Base-by-base conservation (phyloP, 2,113 vertebrate species). In the Oryctolagus cuniculus region DNA sequence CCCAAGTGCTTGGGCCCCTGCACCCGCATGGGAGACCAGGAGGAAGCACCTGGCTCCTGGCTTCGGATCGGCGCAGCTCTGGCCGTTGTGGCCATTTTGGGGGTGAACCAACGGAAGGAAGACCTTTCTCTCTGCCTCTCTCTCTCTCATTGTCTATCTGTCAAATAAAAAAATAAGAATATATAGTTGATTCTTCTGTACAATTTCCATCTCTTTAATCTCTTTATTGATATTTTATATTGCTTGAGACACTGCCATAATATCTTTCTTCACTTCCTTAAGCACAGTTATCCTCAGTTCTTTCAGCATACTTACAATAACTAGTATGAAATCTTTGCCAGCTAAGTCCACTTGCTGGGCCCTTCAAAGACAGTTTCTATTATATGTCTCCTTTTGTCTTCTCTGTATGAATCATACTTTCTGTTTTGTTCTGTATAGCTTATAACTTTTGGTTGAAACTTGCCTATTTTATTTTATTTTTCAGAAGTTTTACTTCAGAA, bases 381-480 rank as follows among this genome's bases (percentile, higher is more conserved):
- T 82, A 12, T 22, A 89, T 79, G 13, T 38, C 44, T 53, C 29
- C 51, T 89, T 25, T 44, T 66, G n/a, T 2, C 29, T 72, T 90
- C 31, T 77, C 10, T 79, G 31, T 75, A 61, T 83, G 58, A 44
- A 27, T 83, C 90, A 84, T 21, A 78, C 17, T 89, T 81, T 78
- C 16, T 51, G 53, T 10, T n/a, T 67, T 29, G 70, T 69, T 79
- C 63, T 49, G 61, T n/a, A 94, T 61, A 24, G 55, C 29, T 87
- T 31, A 75, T 38, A 75, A 22, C n/a, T 89, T 86, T 58, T 92
- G 44, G 22, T 69, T 92, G 51, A 86, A 67, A 89, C 31, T 27
- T 91, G 44, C 12, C 75, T 34, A 74, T 85, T 95, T 92, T 79
- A 78, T 58, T 95, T 92, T 79, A 78, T 58, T 58, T 19, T 58